These are phyloP conservation scores for Perccottus glenii DNA, from an alignment of 2,113 vertebrate genomes.

Conservation along the genomic window DNA sequence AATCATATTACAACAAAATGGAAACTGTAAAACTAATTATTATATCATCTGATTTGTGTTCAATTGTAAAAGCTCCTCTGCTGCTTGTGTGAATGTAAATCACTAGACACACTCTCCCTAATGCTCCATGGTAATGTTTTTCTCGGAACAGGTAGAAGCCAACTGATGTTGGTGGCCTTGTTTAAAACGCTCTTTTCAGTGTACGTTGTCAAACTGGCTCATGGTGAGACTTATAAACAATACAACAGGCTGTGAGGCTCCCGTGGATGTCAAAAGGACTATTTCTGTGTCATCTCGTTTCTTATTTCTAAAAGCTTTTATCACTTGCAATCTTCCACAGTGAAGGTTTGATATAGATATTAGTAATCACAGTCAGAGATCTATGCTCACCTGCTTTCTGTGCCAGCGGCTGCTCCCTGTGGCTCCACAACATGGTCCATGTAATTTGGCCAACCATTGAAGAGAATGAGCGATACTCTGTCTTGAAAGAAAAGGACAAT, in stretches of 20 bases:
- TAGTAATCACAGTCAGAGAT: slow-evolving; percentile 45
- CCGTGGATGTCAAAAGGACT: slow-evolving; percentile 47
- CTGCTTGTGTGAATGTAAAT: slow-evolving; percentile 38
- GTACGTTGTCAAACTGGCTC: slow-evolving; percentile 25
- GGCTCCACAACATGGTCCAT: slow-evolving; percentile 16
- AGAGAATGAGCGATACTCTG: no score
- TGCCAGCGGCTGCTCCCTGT: slow-evolving; percentile 27
- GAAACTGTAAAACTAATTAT: slow-evolving; percentile 42
- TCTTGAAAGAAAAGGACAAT: no score
- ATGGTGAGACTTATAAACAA: slow-evolving; percentile 50
- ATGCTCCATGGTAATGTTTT: slow-evolving; percentile 58
- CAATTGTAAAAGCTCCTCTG: slow-evolving; percentile 19
- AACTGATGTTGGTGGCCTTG: slow-evolving; percentile 33
- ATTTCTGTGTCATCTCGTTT: slow-evolving; percentile 18
- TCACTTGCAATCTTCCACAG: slow-evolving; percentile 37
- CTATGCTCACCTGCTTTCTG: slow-evolving; percentile 40
- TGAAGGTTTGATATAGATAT: slow-evolving; percentile 37
- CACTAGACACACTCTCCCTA: slow-evolving; percentile 36
- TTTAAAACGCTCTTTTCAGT: slow-evolving; percentile 63
- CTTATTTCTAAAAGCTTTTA: slow-evolving; percentile 50
- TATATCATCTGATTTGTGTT: slow-evolving; percentile 37
- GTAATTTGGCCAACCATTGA: slow-evolving; percentile 39
- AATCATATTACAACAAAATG: slow-evolving; percentile 4
- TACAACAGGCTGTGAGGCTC: slow-evolving; percentile 32
- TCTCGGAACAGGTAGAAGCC: slow-evolving; percentile 45